These are phyloP conservation scores for Apolygus lucorum DNA, from an alignment of 1,140 invertebrate genomes.

Conservation along the genomic window DNA sequence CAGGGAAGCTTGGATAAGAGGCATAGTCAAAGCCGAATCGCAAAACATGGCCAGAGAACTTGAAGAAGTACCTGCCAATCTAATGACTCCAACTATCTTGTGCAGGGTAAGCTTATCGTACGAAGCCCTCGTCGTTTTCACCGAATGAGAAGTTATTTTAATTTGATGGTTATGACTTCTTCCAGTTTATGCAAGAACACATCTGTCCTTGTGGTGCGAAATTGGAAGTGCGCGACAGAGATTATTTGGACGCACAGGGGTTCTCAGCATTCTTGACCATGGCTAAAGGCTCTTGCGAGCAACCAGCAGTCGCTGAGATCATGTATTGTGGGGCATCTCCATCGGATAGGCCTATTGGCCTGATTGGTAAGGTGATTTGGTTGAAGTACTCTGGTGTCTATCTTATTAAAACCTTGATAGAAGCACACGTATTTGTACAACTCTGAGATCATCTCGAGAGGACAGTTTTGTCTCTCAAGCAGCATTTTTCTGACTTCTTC, in stretches of 20 bases:
- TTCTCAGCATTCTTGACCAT: constrained; percentile 46
- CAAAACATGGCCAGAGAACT: constrained; percentile 75
- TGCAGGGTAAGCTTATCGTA: not conserved
- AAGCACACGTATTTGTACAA: too few relatives aligned
- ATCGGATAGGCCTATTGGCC: constrained; percentile 35
- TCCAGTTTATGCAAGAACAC: constrained; percentile 40
- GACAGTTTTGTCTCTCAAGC: too few relatives aligned
- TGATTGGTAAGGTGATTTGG: constrained; percentile 35
- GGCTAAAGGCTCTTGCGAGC: constrained; percentile 44
- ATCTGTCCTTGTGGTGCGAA: constrained; percentile 32
- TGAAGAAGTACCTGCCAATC: constrained; percentile 74
- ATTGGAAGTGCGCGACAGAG: constrained; percentile 39
- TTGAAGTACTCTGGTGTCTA: not conserved
- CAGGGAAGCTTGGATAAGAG: constrained; percentile 51
- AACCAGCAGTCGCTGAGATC: constrained; percentile 46
- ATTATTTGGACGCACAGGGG: constrained; percentile 44
- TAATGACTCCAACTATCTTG: constrained; percentile 66
- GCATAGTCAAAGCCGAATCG: constrained; percentile 61
- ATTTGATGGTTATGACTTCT: constrained; percentile 30
- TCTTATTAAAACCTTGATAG: constrained; percentile 9
- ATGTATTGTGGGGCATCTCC: constrained; percentile 33
- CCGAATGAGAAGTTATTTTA: constrained; percentile 74
- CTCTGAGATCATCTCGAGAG: too few relatives aligned
- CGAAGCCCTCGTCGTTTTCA: constrained; percentile 42
- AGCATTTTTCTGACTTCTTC: too few relatives aligned